Percentiles rank a stretch among this genome's conserved stretches.
Evolutionary conservation across 2,888 invertebrate genomes (phyloP).

Genomic region (Drosophila borealis): DNA sequence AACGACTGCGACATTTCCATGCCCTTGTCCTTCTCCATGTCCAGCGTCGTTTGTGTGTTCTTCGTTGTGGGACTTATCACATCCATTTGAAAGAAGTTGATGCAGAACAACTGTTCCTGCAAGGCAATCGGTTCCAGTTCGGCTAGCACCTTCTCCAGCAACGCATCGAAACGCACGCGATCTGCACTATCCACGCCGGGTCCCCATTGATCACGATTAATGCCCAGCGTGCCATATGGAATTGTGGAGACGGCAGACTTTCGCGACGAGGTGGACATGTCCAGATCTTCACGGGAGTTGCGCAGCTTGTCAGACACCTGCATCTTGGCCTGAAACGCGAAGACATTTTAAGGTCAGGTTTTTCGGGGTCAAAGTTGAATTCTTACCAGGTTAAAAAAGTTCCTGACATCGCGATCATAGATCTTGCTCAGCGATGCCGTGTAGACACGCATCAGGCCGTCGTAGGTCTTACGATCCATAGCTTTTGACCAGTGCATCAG

Average conservation of each 20-base stretch:
- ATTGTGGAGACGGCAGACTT: slow-evolving; percentile 82
- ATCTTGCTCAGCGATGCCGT: slow-evolving; percentile 93
- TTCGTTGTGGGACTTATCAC: slow-evolving; percentile 86
- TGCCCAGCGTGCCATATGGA: slow-evolving; percentile 86
- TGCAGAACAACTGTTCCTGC: slow-evolving; percentile 97
- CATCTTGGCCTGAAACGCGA: slow-evolving; percentile 77
- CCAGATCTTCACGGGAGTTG: slow-evolving; percentile 85
- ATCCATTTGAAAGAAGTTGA: slow-evolving; percentile 95
- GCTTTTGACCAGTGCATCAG: slow-evolving; percentile 96
- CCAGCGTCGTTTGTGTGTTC: slow-evolving; percentile 87
- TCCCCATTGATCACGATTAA: slow-evolving; percentile 88
- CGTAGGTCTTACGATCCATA: slow-evolving; percentile 93
- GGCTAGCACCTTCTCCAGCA: slow-evolving; percentile 93
- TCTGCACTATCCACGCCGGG: slow-evolving; percentile 88
- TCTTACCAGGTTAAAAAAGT: slow-evolving; percentile 81
- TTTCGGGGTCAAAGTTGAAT: fast-evolving
- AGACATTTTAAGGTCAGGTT: background rate
- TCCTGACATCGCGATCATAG: slow-evolving; percentile 92
- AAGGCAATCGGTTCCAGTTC: slow-evolving; percentile 96
- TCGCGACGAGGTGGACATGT: slow-evolving; percentile 84
- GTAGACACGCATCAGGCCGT: slow-evolving; percentile 93
- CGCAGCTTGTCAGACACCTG: slow-evolving; percentile 83
- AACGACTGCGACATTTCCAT: slow-evolving; percentile 80
- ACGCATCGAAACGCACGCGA: slow-evolving; percentile 87
- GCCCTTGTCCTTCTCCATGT: slow-evolving; percentile 84